Base-by-base conservation (phyloP, 2,113 vertebrate species). In the Rhinichthys klamathensis region DNA sequence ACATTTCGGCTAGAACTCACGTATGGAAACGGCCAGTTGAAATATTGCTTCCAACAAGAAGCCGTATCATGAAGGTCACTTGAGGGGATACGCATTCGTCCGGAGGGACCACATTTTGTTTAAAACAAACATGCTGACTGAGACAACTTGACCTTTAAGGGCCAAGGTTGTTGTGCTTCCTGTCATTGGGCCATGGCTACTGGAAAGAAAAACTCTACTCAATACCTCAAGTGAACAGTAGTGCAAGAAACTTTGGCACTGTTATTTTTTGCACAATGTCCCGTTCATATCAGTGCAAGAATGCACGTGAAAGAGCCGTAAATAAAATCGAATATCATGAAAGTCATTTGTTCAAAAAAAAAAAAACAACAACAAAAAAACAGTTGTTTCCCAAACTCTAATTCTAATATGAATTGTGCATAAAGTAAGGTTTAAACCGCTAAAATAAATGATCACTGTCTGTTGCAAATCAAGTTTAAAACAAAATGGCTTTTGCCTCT, bases 61-160 rank as follows among this genome's bases (percentile, higher is more conserved):
- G 51, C 56, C 1, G 12, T 44, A 61, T 44, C 56, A 25, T 61
- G 35, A 44, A 79, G 78, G 78, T 63, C 78, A 65, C 58, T 63
- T 0, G 8, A 80, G 38, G 2, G n/a, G 23, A 15, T 80, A 49
- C 3, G 41, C 6, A 74, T 27, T 27, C 13, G 38, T 49, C 41
- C 13, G 3, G 46, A 74, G 72, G 72, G n/a, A n/a, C n/a, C 41
- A 30, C 16, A 65, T 65, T 80, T 65, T 21, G 58, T 80, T 80
- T 63, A 80, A 80, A 80, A 80, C 78, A 46, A 80, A 79, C 32
- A 60, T 44, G 77, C 35, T 27, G 38, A 63, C 38, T 27, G 38
- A 63, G 38, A 46, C 58, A 79, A 65, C 58, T 30, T 65, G 38
- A 41, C 56, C 77, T 79, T 79, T 79, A 79, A 79, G 77, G 56